phyloP scores from a whole-genome alignment of 2,797 vertebrate genomes.

The Ispidina lecontei region DNA sequence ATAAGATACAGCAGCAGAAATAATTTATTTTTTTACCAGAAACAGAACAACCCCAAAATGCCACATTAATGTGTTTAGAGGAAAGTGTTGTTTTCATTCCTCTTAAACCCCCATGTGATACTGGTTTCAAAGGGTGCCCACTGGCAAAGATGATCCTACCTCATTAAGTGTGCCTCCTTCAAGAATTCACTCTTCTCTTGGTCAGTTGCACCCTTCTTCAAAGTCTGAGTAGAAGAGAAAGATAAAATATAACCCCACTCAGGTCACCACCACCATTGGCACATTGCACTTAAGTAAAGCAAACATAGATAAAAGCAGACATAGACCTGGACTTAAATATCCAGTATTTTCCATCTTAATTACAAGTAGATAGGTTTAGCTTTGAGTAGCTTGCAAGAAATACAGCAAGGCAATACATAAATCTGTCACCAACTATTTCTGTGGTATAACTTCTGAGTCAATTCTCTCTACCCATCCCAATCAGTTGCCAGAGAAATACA shows the following conservation, averaged over 20 bases:
- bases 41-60: neutral
- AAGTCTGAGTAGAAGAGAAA: conserved; percentile 74
- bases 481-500: neutral
- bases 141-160: conserved; percentile 53
- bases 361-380: neutral
- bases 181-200: conserved; percentile 82
- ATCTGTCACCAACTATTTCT: neutral
- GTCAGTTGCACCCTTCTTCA: conserved; percentile 79
- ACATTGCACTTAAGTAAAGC: neutral
- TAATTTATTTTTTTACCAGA: neutral
- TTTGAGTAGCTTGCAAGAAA: neutral
- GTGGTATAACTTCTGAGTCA: neutral
- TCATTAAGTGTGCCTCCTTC: conserved; percentile 85
- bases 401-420: neutral
- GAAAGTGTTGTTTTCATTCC: neutral
- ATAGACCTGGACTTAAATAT: neutral
- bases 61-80: neutral
- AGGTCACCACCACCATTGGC: neutral
- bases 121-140: neutral
- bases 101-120: neutral
- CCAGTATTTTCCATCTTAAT: neutral
- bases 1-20: neutral
- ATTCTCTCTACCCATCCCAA: neutral
- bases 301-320: neutral
- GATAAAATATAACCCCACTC: neutral